phyloP scores from a whole-genome alignment of 2,888 invertebrate species.

The Pyrrhosoma nymphula region DNA sequence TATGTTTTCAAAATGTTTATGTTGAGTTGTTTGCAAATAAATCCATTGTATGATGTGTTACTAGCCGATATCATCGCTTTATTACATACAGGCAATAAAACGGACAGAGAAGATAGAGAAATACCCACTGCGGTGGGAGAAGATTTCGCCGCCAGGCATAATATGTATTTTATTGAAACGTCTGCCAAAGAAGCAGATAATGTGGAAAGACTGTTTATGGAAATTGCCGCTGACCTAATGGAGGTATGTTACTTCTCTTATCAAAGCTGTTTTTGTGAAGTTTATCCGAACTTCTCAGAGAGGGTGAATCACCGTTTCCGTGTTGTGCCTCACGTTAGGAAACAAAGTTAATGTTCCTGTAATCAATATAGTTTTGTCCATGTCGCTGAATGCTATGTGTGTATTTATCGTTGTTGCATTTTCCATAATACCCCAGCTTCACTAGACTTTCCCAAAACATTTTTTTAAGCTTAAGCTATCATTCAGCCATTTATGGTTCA shows the following conservation, averaged over 20 bases:
- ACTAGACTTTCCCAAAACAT: no score
- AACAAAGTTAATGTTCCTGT: no score
- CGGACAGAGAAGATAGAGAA: slow-evolving; percentile 97
- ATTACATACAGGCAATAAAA: slow-evolving; percentile 90
- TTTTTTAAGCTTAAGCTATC: no score
- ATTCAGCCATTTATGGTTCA: no score
- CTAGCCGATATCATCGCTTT: not conserved
- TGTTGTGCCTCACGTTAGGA: no score
- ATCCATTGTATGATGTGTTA: not conserved
- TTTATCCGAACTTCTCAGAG: not conserved
- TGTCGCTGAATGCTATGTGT: no score
- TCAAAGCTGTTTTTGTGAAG: not conserved
- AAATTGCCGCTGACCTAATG: slow-evolving; percentile 96
- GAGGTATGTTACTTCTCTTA: slow-evolving; percentile 80
- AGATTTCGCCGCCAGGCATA: slow-evolving; percentile 96
- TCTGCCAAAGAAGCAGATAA: slow-evolving; percentile 99
- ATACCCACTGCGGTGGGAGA: slow-evolving; percentile 96
- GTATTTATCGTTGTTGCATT: no score
- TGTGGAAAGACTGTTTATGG: slow-evolving; percentile 97
- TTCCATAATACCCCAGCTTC: no score
- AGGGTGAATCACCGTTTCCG: not conserved
- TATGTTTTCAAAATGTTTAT: not conserved
- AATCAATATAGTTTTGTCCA: no score
- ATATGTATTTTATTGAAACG: slow-evolving; percentile 98
- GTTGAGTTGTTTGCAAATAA: no score